Evolutionary conservation across 2,113 vertebrate genomes (phyloP).

Genomic region (Ia io): DNA sequence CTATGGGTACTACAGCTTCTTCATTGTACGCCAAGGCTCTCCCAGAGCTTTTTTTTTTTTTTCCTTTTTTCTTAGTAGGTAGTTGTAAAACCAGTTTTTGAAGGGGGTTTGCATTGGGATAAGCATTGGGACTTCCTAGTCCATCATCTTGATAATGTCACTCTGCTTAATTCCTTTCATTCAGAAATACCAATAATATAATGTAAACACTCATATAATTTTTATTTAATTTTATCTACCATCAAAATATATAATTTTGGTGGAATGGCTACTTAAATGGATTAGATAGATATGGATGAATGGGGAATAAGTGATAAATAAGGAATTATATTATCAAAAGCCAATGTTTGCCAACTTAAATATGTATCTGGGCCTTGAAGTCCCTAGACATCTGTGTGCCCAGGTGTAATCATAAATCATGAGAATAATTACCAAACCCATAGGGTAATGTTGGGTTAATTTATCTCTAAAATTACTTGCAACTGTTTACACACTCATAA

Average conservation of each 20-base stretch:
- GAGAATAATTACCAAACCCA: background rate
- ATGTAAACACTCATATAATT: background rate
- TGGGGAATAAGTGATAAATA: conserved; percentile 10
- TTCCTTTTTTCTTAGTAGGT: background rate
- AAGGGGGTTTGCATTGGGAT: too few relatives aligned
- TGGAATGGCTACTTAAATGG: background rate
- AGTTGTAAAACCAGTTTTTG: background rate
- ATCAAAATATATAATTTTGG: background rate
- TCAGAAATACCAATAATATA: background rate
- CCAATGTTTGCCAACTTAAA: background rate
- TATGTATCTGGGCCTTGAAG: background rate
- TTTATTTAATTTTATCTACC: background rate
- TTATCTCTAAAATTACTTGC: conserved; percentile 4
- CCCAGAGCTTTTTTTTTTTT: background rate
- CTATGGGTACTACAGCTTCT: background rate
- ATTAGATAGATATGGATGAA: background rate
- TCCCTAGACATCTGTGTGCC: background rate
- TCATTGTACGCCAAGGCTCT: background rate
- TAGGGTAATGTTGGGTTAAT: background rate
- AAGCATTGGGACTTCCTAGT: background rate
- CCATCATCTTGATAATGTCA: background rate
- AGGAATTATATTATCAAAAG: background rate
- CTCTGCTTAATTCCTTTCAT: background rate
- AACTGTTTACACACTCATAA: background rate
- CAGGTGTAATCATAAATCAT: conserved; percentile 2